These are phyloP conservation scores for Epirrita christyi DNA, from an alignment of 2,888 invertebrate genomes.

Conservation along the genomic window DNA sequence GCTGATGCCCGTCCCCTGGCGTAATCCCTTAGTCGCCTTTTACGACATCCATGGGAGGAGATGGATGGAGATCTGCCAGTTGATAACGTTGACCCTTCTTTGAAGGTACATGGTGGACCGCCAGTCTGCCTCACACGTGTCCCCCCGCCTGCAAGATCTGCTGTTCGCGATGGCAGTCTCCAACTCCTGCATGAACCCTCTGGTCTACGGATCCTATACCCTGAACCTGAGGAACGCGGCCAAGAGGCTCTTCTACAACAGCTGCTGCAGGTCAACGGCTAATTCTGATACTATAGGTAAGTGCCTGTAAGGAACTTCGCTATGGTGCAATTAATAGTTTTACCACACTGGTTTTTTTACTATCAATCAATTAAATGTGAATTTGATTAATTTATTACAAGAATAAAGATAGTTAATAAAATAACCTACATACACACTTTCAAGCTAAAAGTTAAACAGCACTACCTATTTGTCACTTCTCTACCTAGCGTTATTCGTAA, in stretches of 20 bases:
- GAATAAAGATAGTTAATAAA: too few species aligned
- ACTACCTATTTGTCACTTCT: too few species aligned
- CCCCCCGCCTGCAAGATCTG: constrained; percentile 87
- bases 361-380: not conserved
- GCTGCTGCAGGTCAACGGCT: constrained; percentile 61
- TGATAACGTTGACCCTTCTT: not conserved
- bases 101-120: constrained; percentile 89
- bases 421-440: too few species aligned
- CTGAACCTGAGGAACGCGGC: constrained; percentile 58
- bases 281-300: constrained; percentile 62
- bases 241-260: constrained; percentile 50
- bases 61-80: not conserved
- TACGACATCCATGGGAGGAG: too few species aligned
- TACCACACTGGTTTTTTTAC: not conserved
- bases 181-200: constrained; percentile 92
- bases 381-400: too few species aligned
- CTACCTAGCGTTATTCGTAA: too few species aligned
- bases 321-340: too few species aligned
- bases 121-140: constrained; percentile 86
- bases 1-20: too few species aligned
- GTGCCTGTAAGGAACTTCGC: not conserved
- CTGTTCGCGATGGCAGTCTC: constrained; percentile 92
- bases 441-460: too few species aligned
- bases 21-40: too few species aligned
- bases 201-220: constrained; percentile 91